phyloP scores from a whole-genome alignment of 2,888 invertebrate species.

The Habrosyne pyritoides region DNA sequence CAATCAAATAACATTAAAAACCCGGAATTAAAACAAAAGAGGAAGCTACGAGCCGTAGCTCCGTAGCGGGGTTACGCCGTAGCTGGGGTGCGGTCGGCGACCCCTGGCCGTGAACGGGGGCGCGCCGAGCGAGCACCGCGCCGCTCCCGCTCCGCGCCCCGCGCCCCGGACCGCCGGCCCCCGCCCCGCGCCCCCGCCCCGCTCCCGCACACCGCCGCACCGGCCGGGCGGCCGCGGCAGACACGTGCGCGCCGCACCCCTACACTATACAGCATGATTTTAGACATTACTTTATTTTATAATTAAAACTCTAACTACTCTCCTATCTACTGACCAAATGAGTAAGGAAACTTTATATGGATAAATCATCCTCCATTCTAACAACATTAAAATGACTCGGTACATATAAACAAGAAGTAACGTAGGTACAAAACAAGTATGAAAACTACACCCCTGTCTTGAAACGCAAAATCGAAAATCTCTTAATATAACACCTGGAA shows the following conservation, averaged over 20 bases:
- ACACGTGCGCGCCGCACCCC: conserved; percentile 64
- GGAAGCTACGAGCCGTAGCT: conserved; percentile 62
- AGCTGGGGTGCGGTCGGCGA: conserved; percentile 81
- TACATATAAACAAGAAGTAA: too few species aligned
- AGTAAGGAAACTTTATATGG: too few species aligned
- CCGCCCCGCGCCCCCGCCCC: conserved; percentile 13
- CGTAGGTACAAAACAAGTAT: too few species aligned
- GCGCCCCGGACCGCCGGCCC: conserved; percentile 20
- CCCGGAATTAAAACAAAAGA: conserved; percentile 65
- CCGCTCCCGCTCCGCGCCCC: conserved; percentile 24
- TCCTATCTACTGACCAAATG: too few species aligned
- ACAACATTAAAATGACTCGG: too few species aligned
- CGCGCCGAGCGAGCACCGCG: conserved; percentile 57
- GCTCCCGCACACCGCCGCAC: conserved; percentile 16
- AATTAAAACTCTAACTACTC: too few species aligned
- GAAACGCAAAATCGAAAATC: too few species aligned
- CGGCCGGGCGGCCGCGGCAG: conserved; percentile 38
- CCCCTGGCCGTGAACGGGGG: conserved; percentile 84
- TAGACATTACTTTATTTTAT: not conserved
- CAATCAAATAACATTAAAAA: conserved; percentile 42
- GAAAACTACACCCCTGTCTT: too few species aligned
- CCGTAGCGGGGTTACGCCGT: conserved; percentile 64
- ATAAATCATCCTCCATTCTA: too few species aligned
- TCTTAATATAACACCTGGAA: too few species aligned
- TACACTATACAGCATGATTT: conserved; percentile 27